Base-by-base conservation (phyloP, 2,888 invertebrate genomes). In the Plagiodera versicolora region DNA sequence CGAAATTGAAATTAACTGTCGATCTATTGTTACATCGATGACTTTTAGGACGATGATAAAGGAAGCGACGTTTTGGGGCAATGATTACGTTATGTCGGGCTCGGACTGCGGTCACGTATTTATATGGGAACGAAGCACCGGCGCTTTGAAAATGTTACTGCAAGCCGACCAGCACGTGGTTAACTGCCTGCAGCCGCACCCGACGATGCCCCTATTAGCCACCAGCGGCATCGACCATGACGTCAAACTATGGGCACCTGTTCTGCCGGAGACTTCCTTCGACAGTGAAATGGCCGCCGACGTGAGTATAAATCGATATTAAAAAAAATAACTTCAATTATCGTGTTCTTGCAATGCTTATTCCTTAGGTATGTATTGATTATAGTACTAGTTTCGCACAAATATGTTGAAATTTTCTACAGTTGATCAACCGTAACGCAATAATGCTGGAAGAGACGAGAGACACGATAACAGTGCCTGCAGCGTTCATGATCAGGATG, bases 151-250 rank as follows among this genome's bases (percentile, higher is more conserved):
- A 30, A 91, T 89, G 87, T 79, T 91, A 0, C 79, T 93, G 64
- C 88, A 90, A 74, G 93, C 90, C 3, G 94, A 94, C 80, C 86
- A 88, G 63, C 92, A 92, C 77, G 89, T 89, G 0, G 92, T 94
- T 50, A 94, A 94, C 80, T 92, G 93, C 73, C 80, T 94, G 0
- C 91, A 92, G 74, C 93, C 93, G 0, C 93, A 94, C 81, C 92
- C 93, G 0, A 85, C 83, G 58, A 81, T 91, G 65, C 90, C 90
- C 0, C 81, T 89, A 70, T 79, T 94, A 48, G 91, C 92, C 0
- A 89, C 92, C 10, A 92, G 92, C 64, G 94, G 94, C n/a, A 93
- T 94, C 64, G 93, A 94, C 76, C 91, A 93, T 76, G 91, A 93
- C 76, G 85, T 94, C 20, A 94, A 94, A 79, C 78, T 94, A 1